Evolutionary conservation across 1,140 invertebrate genomes (phyloP), one percentile per base, ranked within the genome.

Genomic region (Octopus bimaculoides): DNA sequence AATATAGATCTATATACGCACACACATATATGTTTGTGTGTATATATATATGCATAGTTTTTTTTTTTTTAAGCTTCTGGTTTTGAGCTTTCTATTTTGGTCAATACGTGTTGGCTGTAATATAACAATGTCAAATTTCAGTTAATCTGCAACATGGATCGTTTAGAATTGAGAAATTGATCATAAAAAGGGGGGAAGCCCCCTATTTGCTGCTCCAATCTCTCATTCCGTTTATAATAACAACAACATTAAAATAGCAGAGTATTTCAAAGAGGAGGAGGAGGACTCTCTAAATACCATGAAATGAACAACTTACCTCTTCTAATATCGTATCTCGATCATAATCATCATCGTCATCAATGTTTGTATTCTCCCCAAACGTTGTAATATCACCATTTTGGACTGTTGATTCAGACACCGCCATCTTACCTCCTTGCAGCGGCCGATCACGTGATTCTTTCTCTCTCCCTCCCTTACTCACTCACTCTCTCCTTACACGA

Each of bases 321-420:
- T 71, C 66, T 14, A 71, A 20, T 71, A 6, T 71, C 26, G 66
- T 20, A 71, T 71, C 66, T 14, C 66, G 66, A 20, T 71, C 66
- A 71, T 71, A 71, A 3, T 71, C 66, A 20, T 71, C 66, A 20
- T 71, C 66, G 26, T 71, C 66, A 0, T 71, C 66, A 20, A 71
- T 71, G 5, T 14, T 71, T 20, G 66, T 71, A 71, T 14, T 71
- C 9, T 71, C 66, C 66, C 66, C 66, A 20, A 71, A 71, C 26
- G 17, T 71, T 14, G 66, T 71, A n/a, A 71, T 71, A 71, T 71
- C 66, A 71, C 66, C 66, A 71, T 71, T 71, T 20, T 71, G 66
- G 66, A 71, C 66, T 71, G 66, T 71, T 71, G 66, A 17, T 71
- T 71, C 66, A 10, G 66, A 17, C 26, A 71, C 9, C 66, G 66